These are phyloP conservation scores for Ganaspis brasiliensis DNA, from an alignment of 2,888 invertebrate genomes.

Conservation along the genomic window DNA sequence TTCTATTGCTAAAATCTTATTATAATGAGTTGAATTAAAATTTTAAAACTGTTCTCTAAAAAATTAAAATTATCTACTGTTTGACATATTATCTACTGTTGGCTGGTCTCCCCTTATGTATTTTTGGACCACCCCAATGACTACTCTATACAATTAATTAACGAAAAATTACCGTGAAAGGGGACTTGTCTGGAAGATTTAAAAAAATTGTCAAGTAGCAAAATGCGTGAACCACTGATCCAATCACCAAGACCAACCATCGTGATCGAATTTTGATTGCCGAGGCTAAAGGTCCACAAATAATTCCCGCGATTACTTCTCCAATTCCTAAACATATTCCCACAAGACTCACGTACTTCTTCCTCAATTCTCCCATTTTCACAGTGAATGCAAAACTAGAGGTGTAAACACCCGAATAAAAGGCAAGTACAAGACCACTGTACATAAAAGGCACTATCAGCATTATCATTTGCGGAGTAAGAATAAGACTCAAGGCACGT, in stretches of 20 bases:
- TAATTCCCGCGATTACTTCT: slow-evolving; percentile 94
- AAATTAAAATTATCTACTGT: no score
- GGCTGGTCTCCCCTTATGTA: no score
- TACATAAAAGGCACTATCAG: slow-evolving; percentile 94
- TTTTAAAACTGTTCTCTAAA: no score
- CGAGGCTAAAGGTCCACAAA: slow-evolving; percentile 95
- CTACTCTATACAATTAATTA: no score
- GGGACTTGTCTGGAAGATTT: slow-evolving; percentile 93
- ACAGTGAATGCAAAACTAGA: slow-evolving; percentile 94
- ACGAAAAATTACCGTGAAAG: slow-evolving; percentile 82
- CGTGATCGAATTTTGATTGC: slow-evolving; percentile 87
- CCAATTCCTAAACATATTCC: slow-evolving; percentile 97
- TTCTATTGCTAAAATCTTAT: no score
- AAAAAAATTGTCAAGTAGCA: slow-evolving; percentile 93
- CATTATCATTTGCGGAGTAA: slow-evolving; percentile 92
- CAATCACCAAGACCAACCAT: slow-evolving; percentile 94
- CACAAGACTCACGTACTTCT: slow-evolving; percentile 94
- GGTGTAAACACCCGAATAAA: slow-evolving; percentile 98
- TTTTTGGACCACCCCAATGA: no score
- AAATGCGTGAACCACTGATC: slow-evolving; percentile 89
- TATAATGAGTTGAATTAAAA: no score
- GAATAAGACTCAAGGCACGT: slow-evolving; percentile 89
- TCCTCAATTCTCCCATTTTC: slow-evolving; percentile 88
- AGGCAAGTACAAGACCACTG: slow-evolving; percentile 95
- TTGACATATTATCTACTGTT: no score